These are phyloP conservation scores for Copidosoma floridanum DNA, from an alignment of 1,140 invertebrate genomes.

Conservation along the genomic window DNA sequence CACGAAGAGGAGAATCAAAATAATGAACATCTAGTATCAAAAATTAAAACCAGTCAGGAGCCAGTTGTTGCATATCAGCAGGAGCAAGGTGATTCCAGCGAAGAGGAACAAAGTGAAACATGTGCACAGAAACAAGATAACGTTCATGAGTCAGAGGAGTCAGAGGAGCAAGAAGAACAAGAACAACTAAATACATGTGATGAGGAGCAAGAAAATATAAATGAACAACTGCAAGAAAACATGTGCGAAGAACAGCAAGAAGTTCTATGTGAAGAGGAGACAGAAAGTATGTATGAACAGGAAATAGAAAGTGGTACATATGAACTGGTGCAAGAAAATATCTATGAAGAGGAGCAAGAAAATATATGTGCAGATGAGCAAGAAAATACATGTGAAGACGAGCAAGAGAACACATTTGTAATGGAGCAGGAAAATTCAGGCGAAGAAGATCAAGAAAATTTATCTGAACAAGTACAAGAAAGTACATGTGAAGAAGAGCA, in stretches of 20 bases:
- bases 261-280: not conserved
- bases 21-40: too few relatives aligned
- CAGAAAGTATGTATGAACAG: not conserved
- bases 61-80: too few relatives aligned
- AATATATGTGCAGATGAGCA: constrained; percentile 39
- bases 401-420: constrained; percentile 26
- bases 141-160: too few relatives aligned
- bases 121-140: too few relatives aligned
- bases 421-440: not conserved
- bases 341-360: too few relatives aligned
- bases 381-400: constrained; percentile 26
- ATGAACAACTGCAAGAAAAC: constrained; percentile 10
- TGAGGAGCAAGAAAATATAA: constrained; percentile 23
- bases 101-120: too few relatives aligned
- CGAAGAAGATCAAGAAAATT: not conserved
- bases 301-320: too few relatives aligned
- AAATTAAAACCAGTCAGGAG: too few relatives aligned
- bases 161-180: too few relatives aligned
- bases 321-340: too few relatives aligned
- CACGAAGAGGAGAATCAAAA: not conserved
- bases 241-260: not conserved
- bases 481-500: constrained; percentile 16
- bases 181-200: constrained; percentile 34
- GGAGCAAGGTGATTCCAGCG: too few relatives aligned
- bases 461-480: constrained; percentile 2